Percentiles rank a stretch among this genome's conserved stretches.
Conservation (phyloP, 2,113 vertebrate genomes). For the Eptatretus burgeri region DNA sequence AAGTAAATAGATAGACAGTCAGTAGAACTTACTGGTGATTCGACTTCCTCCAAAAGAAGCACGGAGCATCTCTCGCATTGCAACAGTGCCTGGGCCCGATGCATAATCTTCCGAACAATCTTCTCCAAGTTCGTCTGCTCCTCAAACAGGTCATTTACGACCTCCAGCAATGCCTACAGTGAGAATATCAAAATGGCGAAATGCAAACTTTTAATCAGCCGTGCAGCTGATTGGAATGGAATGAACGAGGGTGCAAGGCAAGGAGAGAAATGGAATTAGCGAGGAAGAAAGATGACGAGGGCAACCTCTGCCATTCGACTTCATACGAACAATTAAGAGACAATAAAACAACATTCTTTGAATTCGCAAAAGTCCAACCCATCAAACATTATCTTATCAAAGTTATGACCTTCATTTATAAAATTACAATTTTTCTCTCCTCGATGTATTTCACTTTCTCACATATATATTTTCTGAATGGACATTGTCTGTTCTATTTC, state of each 20-base stretch:
- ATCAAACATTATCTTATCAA: neutral
- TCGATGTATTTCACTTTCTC: no score
- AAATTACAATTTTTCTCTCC: no score
- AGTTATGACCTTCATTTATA: no score
- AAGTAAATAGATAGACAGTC: no score
- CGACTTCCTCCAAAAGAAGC: slow-evolving; percentile 74
- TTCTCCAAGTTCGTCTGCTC: slow-evolving; percentile 98
- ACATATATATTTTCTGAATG: no score
- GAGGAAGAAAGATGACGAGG: neutral
- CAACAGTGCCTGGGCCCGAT: slow-evolving; percentile 70
- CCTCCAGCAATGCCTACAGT: slow-evolving; percentile 58
- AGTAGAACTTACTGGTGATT: slow-evolving; percentile 42
- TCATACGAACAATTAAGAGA: slow-evolving; percentile 11
- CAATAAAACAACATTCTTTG: neutral
- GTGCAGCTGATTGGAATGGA: neutral
- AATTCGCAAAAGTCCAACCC: no score
- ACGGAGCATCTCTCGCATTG: slow-evolving; percentile 92
- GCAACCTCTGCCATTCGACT: slow-evolving; percentile 10
- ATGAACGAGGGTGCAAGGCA: neutral
- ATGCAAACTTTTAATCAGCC: neutral
- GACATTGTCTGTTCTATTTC: no score
- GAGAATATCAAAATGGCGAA: neutral
- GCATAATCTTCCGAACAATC: slow-evolving; percentile 98
- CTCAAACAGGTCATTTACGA: slow-evolving; percentile 94
- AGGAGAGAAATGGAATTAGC: neutral